Base-by-base conservation (phyloP, 1,140 invertebrate species). In the Heliconius himera region DNA sequence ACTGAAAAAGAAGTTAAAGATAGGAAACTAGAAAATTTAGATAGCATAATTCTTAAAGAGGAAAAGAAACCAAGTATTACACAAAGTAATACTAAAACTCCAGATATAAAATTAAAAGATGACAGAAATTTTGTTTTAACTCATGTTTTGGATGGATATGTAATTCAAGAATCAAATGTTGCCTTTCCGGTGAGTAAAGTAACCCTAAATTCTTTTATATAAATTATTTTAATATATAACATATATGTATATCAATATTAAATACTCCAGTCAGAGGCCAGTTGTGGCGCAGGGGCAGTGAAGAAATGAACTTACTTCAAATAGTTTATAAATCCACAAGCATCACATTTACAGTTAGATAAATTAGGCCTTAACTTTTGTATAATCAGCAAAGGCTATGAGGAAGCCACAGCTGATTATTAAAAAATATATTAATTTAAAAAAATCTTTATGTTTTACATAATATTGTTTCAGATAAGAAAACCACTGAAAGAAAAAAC, bases 111-210 rank as follows among this genome's bases (percentile, higher is more conserved):
- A 33, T 76, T 86, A 5, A 90, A 89, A 80, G 83, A 89, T 72
- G 86, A 90, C 4, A 90, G 78, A 49, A 86, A 87, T 66, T 89
- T 84, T 73, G 80, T 93, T 18, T 77, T 94, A 8, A 94, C 93
- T 1, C 93, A 94, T 71, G 93, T 94, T 8, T 80, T 94, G 16
- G 93, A 93, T 60, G 93, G 93, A 16, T 92, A 90, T 74, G 91
- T 94, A 13, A 94, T 94, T 71, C 93, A 94, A 74, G 93, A 94
- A 73, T 94, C 93, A 18, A 94, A 92, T 84, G 81, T 91, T 9
- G 89, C 93, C 9, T 94, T 94, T 82, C 91, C 91, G 70, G 93
- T 94, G 87, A 91, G 93, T 91, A 13, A 38, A 26, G 9, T 72
- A 38, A 38, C n/a, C 20, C 6, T 8, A 8, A 70, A 36, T 33